Percentiles rank a stretch among this genome's conserved stretches.
phyloP scores from a whole-genome alignment of 2,113 vertebrate species.

The Mandrillus leucophaeus region DNA sequence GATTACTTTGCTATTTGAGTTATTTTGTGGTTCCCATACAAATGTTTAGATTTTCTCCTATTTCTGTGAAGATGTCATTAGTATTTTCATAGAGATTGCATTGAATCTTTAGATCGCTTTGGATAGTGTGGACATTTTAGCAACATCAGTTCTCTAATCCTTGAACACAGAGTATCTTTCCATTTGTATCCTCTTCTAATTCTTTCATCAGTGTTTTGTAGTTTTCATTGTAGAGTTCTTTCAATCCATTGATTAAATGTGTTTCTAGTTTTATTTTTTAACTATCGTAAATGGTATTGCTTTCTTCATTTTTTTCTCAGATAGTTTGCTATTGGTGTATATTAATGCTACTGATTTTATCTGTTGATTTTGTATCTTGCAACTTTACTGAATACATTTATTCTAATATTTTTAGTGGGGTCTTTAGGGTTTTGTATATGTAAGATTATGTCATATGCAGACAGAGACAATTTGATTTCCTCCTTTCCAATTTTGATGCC shows the following conservation, averaged over 20 bases:
- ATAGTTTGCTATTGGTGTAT: background rate
- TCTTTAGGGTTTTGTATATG: background rate
- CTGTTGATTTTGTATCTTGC: background rate
- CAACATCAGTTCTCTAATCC: background rate
- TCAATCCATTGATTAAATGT: background rate
- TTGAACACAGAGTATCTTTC: background rate
- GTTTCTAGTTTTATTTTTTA: background rate
- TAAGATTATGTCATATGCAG: background rate
- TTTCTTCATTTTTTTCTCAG: background rate
- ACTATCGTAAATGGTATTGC: background rate
- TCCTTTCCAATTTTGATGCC: background rate
- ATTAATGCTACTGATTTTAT: background rate
- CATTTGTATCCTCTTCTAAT: background rate
- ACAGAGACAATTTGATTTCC: background rate
- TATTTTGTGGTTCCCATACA: background rate
- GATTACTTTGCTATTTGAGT: background rate
- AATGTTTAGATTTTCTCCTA: background rate
- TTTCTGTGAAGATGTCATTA: background rate
- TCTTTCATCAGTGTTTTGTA: background rate
- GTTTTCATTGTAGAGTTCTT: background rate
- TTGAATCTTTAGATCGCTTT: background rate
- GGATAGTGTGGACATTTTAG: background rate
- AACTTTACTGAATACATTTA: background rate
- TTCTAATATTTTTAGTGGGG: background rate
- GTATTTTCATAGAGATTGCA: background rate